These are phyloP conservation scores for Synanthedon vespiformis DNA, from an alignment of 2,888 invertebrate genomes.

Conservation along the genomic window DNA sequence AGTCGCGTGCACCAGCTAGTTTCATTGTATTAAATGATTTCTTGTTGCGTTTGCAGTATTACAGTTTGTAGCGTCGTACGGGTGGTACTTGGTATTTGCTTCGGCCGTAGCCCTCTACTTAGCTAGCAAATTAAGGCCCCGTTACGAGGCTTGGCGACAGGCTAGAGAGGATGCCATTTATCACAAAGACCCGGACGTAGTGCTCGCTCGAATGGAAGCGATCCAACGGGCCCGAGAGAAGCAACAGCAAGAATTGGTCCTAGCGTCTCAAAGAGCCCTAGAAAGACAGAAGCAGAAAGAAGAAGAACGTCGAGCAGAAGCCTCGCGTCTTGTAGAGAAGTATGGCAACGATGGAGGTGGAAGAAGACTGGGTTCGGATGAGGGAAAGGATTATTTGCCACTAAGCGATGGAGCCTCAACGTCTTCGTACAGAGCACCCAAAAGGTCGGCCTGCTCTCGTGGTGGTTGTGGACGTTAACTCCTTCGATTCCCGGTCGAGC, in stretches of 20 bases:
- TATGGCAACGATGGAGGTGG: conserved; percentile 30
- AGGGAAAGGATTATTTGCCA: conserved; percentile 45
- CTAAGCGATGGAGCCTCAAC: conserved; percentile 41
- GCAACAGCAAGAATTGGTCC: conserved; percentile 32
- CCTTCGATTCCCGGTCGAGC: background rate
- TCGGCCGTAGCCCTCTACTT: conserved; percentile 15
- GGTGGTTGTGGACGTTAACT: conserved; percentile 47
- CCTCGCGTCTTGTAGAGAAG: conserved; percentile 31
- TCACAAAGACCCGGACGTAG: conserved; percentile 50
- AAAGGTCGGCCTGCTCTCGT: conserved; percentile 43
- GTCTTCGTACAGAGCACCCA: conserved; percentile 47
- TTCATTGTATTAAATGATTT: too few relatives aligned
- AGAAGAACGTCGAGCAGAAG: conserved; percentile 35
- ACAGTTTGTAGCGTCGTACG: conserved; percentile 34
- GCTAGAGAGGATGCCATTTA: conserved; percentile 42
- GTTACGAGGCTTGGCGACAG: conserved; percentile 25
- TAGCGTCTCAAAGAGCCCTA: conserved; percentile 30
- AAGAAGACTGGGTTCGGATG: conserved; percentile 22
- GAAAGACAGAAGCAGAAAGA: conserved; percentile 42
- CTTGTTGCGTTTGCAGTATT: conserved; percentile 20
- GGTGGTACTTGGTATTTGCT: conserved; percentile 39
- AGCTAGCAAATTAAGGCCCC: conserved; percentile 18
- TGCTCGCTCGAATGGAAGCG: conserved; percentile 40
- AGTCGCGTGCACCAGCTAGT: too few relatives aligned
- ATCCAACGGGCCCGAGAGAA: conserved; percentile 40